These are phyloP conservation scores for Rhinolophus sinicus DNA, from an alignment of 2,113 vertebrate genomes.

Conservation along the genomic window DNA sequence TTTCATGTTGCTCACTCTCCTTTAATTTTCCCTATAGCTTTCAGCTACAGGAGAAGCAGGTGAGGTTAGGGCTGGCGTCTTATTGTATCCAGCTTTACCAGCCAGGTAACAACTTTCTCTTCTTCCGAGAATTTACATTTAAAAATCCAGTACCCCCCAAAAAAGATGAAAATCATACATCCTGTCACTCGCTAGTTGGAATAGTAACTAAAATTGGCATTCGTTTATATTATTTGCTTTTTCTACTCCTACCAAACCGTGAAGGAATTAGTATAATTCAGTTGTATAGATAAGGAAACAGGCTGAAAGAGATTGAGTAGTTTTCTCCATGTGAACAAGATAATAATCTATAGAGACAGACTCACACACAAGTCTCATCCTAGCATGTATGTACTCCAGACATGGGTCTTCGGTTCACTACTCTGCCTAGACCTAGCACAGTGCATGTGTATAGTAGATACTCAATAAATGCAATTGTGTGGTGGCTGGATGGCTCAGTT, in stretches of 20 bases:
- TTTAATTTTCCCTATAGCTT: neutral
- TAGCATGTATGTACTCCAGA: rapidly evolving
- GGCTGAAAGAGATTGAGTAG: neutral
- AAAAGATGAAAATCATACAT: neutral
- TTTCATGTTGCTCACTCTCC: neutral
- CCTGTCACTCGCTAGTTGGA: neutral
- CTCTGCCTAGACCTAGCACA: neutral
- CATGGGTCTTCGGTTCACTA: neutral
- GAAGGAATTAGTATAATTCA: neutral
- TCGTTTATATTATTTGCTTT: neutral
- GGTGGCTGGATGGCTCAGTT: no score
- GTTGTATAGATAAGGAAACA: neutral
- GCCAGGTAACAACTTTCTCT: neutral
- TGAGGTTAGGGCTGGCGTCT: neutral
- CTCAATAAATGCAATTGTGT: neutral
- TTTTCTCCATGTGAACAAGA: neutral
- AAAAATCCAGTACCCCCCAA: neutral
- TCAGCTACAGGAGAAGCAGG: neutral
- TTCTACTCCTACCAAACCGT: neutral
- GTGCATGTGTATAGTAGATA: neutral
- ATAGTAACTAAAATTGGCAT: neutral
- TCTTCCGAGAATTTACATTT: neutral
- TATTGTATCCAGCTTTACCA: neutral
- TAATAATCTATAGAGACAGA: neutral
- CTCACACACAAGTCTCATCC: neutral